Conservation (phyloP, 2,797 vertebrate genomes). For the Alca torda region DNA sequence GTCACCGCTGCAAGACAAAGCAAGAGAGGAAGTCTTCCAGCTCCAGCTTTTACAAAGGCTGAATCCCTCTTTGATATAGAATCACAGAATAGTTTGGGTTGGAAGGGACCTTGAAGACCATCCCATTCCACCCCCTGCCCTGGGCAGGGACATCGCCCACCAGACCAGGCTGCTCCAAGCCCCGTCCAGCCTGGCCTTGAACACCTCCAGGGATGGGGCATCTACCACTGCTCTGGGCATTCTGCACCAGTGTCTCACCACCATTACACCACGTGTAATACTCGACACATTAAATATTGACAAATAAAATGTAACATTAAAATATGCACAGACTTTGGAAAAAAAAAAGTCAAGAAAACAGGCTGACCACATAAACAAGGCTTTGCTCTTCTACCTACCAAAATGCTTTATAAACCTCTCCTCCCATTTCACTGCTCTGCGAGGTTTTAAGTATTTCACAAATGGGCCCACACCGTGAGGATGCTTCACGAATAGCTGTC, state of each 20-base stretch:
- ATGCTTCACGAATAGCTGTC: not conserved
- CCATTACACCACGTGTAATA: not conserved
- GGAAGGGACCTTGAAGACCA: not conserved
- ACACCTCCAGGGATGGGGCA: not conserved
- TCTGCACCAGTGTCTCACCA: not conserved
- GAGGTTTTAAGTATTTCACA: not conserved
- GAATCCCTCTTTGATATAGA: not conserved
- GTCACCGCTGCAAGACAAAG: not conserved
- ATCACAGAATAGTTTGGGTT: not conserved
- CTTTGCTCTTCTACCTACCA: not conserved
- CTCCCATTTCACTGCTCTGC: not conserved
- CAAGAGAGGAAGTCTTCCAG: not conserved
- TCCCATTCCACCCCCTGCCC: not conserved
- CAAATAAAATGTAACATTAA: not conserved
- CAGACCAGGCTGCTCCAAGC: not conserved
- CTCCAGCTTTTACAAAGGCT: not conserved
- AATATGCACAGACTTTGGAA: not conserved
- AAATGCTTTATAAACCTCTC: not conserved
- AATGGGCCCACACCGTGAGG: fast-evolving
- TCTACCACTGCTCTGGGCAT: not conserved
- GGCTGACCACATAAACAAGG: fast-evolving
- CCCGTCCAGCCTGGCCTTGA: not conserved
- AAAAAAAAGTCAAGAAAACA: not conserved
- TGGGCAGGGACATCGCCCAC: not conserved
- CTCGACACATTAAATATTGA: not conserved